Evolutionary conservation across 2,797 vertebrate genomes (phyloP).

Genomic region (Harpagifer antarcticus): DNA sequence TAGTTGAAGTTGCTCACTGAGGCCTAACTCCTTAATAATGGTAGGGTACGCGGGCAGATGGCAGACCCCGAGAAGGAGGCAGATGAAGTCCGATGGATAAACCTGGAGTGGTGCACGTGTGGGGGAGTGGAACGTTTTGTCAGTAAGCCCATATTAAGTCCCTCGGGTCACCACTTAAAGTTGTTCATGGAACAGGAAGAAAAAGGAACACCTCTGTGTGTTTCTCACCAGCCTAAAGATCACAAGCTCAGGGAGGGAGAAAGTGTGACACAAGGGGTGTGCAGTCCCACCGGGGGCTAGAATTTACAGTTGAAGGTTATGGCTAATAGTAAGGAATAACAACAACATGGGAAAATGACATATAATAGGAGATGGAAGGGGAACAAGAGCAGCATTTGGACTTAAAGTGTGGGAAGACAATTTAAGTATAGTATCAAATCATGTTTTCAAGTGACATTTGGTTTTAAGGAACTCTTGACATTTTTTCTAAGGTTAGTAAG

Average conservation of each 20-base stretch:
- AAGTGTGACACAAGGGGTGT: conserved; percentile 50
- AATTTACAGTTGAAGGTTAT: conserved; percentile 63
- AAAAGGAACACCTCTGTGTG: conserved; percentile 68
- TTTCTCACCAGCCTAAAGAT: conserved; percentile 76
- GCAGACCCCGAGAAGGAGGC: conserved; percentile 44
- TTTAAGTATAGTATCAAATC: conserved; percentile 33
- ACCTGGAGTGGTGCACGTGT: conserved; percentile 8
- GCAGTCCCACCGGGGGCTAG: conserved; percentile 51
- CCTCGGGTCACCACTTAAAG: conserved; percentile 68
- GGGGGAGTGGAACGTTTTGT: conserved; percentile 51
- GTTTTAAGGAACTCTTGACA: background rate
- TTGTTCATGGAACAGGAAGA: conserved; percentile 58
- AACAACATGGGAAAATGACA: conserved; percentile 60
- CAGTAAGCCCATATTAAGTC: conserved; percentile 57
- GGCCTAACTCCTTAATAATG: conserved; percentile 70
- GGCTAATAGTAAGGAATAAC: conserved; percentile 65
- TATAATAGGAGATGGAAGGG: conserved; percentile 36
- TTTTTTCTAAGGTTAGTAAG: background rate
- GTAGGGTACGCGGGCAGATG: conserved; percentile 65
- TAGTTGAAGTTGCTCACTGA: conserved; percentile 71
- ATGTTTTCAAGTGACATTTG: conserved; percentile 16
- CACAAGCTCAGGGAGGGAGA: conserved; percentile 58
- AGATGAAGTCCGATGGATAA: conserved; percentile 50
- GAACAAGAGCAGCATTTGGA: conserved; percentile 7
- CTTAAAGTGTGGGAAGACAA: conserved; percentile 19